Evolutionary conservation across 2,888 invertebrate species (phyloP), one percentile per base, ranked within the genome.

Genomic region (Ornithoptera priamus): DNA sequence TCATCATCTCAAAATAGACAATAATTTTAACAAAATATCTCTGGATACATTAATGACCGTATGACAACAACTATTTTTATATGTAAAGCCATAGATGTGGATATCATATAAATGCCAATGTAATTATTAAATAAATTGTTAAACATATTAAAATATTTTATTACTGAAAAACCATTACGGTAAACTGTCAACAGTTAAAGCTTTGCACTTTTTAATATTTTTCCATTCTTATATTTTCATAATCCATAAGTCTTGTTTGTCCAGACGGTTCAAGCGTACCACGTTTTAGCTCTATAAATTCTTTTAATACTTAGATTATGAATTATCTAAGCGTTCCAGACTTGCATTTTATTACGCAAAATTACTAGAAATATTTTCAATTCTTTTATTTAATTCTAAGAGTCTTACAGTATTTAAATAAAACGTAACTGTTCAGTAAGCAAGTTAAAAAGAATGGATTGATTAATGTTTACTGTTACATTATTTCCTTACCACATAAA

Each of bases 261-360:
- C 42, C 70, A 70, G 67, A 70, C 67, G 67, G 62, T 63, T 59
- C 3, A 22, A 65, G 59, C 63, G 67, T 63, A 56, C 60, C 70
- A 60, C 56, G 56, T 59, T 67, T 63, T 58, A 46, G 53, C 39
- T 36, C 70, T 63, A 70, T 70, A 70, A 70, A 70, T 67, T 53
- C 58, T 70, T 67, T 67, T 66, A 60, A 67, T 58, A 67, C 67
- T 70, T 60, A 56, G 42, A 58, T 63, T 53, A 70, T 58, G 67
- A 67, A 64, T 56, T 46, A 59, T 67, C 63, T 63, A 53, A 60
- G 58, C 12, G 18, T n/a, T 62, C 62, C 36, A 62, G 57, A 66
- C 36, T 65, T 53, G 53, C 53, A 53, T 53, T 69, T 69, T 60
- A 59, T 64, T 67, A 68, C 53, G 20, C 36, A n/a, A 53, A 53